phyloP scores from a whole-genome alignment of 2,113 vertebrate genomes.

The Oryzias woworae region DNA sequence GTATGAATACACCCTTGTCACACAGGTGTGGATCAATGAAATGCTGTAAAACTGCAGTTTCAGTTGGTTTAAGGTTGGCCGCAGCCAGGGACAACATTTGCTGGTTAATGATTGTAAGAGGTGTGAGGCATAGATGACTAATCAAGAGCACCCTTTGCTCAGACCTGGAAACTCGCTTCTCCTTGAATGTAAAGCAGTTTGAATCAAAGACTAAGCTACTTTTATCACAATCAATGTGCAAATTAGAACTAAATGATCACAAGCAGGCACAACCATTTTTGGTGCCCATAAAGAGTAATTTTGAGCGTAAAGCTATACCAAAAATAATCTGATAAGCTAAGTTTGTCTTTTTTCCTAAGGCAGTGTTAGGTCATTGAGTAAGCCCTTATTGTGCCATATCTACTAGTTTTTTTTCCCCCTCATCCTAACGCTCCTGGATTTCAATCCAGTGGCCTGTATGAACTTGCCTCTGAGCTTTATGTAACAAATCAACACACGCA shows the following conservation, averaged over 20 bases:
- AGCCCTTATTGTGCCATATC: slow-evolving; percentile 34
- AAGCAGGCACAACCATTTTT: neutral
- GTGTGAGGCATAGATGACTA: slow-evolving; percentile 52
- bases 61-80: slow-evolving; percentile 36
- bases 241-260: neutral
- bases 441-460: slow-evolving; percentile 32
- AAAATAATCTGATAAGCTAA: too few relatives aligned
- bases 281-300: too few relatives aligned
- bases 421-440: slow-evolving; percentile 8
- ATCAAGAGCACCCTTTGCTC: slow-evolving; percentile 27
- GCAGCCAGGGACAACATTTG: slow-evolving; percentile 15
- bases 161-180: slow-evolving; percentile 8
- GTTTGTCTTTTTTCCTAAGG: too few relatives aligned
- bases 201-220: neutral
- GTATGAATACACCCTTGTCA: slow-evolving; percentile 39
- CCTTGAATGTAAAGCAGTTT: slow-evolving; percentile 17
- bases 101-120: slow-evolving; percentile 66
- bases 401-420: slow-evolving; percentile 19
- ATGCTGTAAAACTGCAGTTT: slow-evolving; percentile 38
- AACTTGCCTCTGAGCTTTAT: slow-evolving; percentile 27
- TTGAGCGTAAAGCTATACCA: too few relatives aligned
- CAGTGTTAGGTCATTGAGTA: too few relatives aligned
- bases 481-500: slow-evolving; percentile 4
- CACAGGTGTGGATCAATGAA: slow-evolving; percentile 42
- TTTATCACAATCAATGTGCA: neutral